phyloP scores from a whole-genome alignment of 1,140 invertebrate species.

The Ips nitidus region DNA sequence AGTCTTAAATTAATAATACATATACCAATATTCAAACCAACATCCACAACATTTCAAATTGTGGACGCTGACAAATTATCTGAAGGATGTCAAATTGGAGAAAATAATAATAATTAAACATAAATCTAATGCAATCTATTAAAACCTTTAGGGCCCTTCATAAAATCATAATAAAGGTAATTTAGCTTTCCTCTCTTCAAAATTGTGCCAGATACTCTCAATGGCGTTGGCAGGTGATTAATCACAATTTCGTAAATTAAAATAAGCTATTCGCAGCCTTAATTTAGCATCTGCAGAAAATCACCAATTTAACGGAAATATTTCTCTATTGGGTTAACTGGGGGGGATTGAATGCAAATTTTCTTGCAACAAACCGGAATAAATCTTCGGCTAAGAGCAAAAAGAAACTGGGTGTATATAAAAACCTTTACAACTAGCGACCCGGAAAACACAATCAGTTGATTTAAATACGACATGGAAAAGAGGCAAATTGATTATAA shows the following conservation, averaged over 20 bases:
- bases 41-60: too few relatives aligned
- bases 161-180: conserved; percentile 5
- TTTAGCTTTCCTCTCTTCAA: conserved; percentile 9
- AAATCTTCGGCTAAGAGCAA: not conserved
- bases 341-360: not conserved
- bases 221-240: conserved; percentile 7
- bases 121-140: not conserved
- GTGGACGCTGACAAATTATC: too few relatives aligned
- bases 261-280: conserved; percentile 3
- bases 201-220: not conserved
- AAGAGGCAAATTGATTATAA: conserved; percentile 24
- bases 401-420: conserved; percentile 4
- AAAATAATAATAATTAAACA: not conserved
- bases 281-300: conserved; percentile 5
- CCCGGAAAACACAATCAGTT: conserved; percentile 20
- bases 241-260: conserved; percentile 11
- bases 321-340: not conserved
- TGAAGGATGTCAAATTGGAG: too few relatives aligned
- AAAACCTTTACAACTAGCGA: conserved; percentile 7
- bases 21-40: too few relatives aligned
- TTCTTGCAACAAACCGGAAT: not conserved
- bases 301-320: conserved; percentile 9
- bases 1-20: too few relatives aligned
- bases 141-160: not conserved
- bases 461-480: conserved; percentile 20